A percentile compares a stretch with the other conserved stretches of the same genome.
Evolutionary conservation across 2,888 invertebrate genomes (phyloP).

Genomic region (Campoplex capitator): DNA sequence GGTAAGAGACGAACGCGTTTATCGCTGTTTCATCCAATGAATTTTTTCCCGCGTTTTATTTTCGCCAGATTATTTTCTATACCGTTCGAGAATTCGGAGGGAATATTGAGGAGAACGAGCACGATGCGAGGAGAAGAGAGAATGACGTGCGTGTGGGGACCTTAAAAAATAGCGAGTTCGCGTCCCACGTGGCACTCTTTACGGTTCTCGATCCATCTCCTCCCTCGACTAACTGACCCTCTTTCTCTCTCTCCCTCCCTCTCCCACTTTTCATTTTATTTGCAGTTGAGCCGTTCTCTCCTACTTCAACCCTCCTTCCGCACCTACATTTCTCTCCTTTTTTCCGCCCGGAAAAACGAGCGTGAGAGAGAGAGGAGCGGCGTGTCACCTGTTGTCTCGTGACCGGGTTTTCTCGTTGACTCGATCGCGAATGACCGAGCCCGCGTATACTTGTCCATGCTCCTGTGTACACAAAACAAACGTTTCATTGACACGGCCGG

Average conservation of each 20-base stretch:
- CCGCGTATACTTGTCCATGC: not conserved
- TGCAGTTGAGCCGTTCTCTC: slow-evolving; percentile 19
- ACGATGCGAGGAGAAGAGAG: slow-evolving; percentile 45
- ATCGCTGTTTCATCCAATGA: too few species aligned
- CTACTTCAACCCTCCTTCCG: slow-evolving; percentile 58
- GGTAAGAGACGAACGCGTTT: too few species aligned
- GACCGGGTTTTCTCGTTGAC: slow-evolving; percentile 39
- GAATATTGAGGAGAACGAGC: slow-evolving; percentile 31
- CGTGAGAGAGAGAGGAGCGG: slow-evolving; percentile 38
- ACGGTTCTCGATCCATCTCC: slow-evolving; percentile 46
- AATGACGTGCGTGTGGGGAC: slow-evolving; percentile 64
- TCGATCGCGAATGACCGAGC: not conserved
- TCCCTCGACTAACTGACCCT: slow-evolving; percentile 28
- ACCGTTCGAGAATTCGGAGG: not conserved
- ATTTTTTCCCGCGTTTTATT: too few species aligned
- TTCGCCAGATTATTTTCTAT: not conserved
- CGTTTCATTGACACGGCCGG: slow-evolving; percentile 73
- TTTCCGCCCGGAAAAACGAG: slow-evolving; percentile 78
- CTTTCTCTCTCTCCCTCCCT: not conserved
- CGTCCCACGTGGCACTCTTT: slow-evolving; percentile 64
- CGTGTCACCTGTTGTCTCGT: slow-evolving; percentile 81
- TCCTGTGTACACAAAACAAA: slow-evolving; percentile 74
- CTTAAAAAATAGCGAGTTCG: slow-evolving; percentile 68
- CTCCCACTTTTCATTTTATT: slow-evolving; percentile 26
- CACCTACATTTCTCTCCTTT: slow-evolving; percentile 71